Evolutionary conservation across 1,140 invertebrate species (phyloP).

Genomic region (Dinoponera quadriceps): DNA sequence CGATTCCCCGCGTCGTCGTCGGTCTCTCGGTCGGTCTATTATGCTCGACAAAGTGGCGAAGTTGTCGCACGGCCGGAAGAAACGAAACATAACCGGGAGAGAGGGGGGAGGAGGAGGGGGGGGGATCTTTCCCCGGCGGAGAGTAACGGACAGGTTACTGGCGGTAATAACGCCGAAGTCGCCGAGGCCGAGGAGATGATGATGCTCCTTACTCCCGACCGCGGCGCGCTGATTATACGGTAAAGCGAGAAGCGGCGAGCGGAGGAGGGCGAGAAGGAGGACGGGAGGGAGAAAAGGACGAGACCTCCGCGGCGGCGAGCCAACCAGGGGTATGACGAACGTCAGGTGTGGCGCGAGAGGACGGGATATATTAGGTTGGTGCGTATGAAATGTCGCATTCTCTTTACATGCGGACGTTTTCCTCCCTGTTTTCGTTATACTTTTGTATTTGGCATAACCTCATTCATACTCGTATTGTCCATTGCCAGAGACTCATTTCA

Average conservation of each 20-base stretch:
- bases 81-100: not conserved
- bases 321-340: slow-evolving; percentile 34
- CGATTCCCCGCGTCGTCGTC: not conserved
- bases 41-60: slow-evolving; percentile 35
- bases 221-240: slow-evolving; percentile 37
- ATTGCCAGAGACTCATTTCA: no score
- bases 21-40: not conserved
- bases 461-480: no score
- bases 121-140: slow-evolving; percentile 8
- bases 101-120: no score
- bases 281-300: not conserved
- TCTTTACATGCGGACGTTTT: no score
- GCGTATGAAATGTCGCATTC: no score
- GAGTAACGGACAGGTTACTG: slow-evolving; percentile 12
- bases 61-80: slow-evolving; percentile 11
- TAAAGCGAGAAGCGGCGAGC: slow-evolving; percentile 21
- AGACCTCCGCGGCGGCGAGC: slow-evolving; percentile 5
- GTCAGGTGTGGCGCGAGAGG: slow-evolving; percentile 33
- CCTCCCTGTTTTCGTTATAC: no score
- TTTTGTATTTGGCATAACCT: no score
- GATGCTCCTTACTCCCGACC: not conserved
- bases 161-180: not conserved
- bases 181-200: not conserved
- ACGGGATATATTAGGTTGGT: slow-evolving; percentile 53
- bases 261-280: not conserved